Base-by-base conservation (phyloP, 2,797 vertebrate genomes). In the Sardinella longiceps region DNA sequence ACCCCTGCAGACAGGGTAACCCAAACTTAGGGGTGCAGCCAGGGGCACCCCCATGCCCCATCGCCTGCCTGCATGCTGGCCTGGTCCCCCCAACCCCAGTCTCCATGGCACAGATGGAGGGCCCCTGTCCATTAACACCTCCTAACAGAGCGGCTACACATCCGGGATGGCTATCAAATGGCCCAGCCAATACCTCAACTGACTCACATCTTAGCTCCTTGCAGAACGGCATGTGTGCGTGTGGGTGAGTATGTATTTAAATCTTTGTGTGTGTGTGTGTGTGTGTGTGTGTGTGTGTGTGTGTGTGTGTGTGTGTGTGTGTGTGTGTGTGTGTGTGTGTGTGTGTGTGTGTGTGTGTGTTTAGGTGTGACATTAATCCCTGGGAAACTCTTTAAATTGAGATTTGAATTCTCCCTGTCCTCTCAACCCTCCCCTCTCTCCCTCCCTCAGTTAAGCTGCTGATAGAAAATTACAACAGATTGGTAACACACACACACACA, bases 141-240 rank as follows among this genome's bases (percentile, higher is more conserved):
- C 90, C 91, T 88, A 85, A 88, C 90, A 85, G 87, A 84, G 88
- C 86, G 84, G 90, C 83, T 82, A 84, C 92, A 94, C 91, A 93
- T 94, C 90, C 92, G 50, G 15, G 87, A 53, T 37, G 81, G 46
- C 84, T n/a, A 93, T 94, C 90, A 70, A 60, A 88, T 93, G 86
- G 5, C 90, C 48, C 25, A 86, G 86, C 86, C 87, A 85, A 91
- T 81, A 87, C 77, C 28, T 25, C 25, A 37, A 83, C 2, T 39
- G 60, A 74, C 0, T 9, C 58, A 9, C 58, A 7, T 63, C 58
- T n/a, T 10, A n/a, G n/a, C n/a, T n/a, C n/a, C 58, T 63, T 7
- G 10, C 58, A 63, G 25, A 28, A 25, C 6, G 10, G 58, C 58
- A 18, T 23, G 56, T 60, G 56, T 28, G 23, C 0, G 56, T 25